Conservation (phyloP, 2,797 vertebrate species). For the Austrolebias charrua region DNA sequence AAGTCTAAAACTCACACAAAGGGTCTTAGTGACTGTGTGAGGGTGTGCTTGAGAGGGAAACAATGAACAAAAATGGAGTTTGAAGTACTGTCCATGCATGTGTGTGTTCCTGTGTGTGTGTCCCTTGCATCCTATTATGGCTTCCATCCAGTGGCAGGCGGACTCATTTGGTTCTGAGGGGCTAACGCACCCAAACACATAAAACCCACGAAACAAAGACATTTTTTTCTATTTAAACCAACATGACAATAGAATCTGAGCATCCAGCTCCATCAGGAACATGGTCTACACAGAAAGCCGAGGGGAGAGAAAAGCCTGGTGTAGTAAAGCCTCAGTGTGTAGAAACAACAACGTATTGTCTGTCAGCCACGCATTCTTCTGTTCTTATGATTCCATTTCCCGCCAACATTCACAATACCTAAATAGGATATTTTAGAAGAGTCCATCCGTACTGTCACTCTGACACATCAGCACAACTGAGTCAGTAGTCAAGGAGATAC, state of each 20-base stretch:
- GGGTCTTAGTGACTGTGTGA: slow-evolving; percentile 23
- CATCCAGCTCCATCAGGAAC: slow-evolving; percentile 58
- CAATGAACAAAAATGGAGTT: neutral
- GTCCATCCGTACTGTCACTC: slow-evolving; percentile 11
- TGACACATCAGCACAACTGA: slow-evolving; percentile 12
- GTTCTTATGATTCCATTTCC: slow-evolving; percentile 28
- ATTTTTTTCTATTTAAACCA: slow-evolving; percentile 37
- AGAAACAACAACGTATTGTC: slow-evolving; percentile 49
- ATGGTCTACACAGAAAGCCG: slow-evolving; percentile 47
- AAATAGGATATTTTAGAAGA: slow-evolving; percentile 17
- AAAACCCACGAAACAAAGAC: slow-evolving; percentile 1
- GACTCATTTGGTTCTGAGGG: slow-evolving; percentile 52
- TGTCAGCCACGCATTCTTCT: slow-evolving; percentile 48
- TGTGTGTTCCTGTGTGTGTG: slow-evolving; percentile 18
- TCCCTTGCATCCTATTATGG: slow-evolving; percentile 54
- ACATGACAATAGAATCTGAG: slow-evolving; percentile 52
- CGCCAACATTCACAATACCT: slow-evolving; percentile 1
- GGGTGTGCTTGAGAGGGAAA: slow-evolving; percentile 17
- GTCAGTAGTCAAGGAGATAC: neutral
- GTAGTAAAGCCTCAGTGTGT: slow-evolving; percentile 38
- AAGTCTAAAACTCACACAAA: slow-evolving; percentile 45
- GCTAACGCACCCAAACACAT: slow-evolving; percentile 13
- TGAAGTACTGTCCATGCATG: neutral
- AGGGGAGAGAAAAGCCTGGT: slow-evolving; percentile 46
- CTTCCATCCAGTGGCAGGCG: slow-evolving; percentile 54